These are phyloP conservation scores for Andrena trimmerana DNA, from an alignment of 2,888 invertebrate genomes.

Conservation along the genomic window DNA sequence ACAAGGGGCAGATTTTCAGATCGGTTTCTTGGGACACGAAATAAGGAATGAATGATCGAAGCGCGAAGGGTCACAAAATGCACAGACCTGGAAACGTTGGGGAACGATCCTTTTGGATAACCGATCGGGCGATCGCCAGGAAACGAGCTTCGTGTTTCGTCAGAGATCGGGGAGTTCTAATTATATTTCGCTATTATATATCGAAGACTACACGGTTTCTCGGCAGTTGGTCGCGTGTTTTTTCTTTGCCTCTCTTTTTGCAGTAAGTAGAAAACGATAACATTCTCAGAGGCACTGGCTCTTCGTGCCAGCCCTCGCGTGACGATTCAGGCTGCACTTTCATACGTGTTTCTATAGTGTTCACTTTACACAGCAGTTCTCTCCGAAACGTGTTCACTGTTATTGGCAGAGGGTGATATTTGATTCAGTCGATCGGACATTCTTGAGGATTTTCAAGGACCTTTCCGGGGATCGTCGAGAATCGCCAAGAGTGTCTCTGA, in stretches of 20 bases:
- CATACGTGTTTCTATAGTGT: neutral
- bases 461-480: constrained; percentile 39
- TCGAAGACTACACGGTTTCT: constrained; percentile 63
- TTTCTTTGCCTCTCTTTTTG: neutral
- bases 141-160: constrained; percentile 20
- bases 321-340: constrained; percentile 29
- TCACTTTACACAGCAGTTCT: too few species aligned
- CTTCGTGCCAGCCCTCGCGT: neutral
- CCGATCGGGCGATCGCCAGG: constrained; percentile 21
- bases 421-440: neutral
- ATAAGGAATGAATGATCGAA: neutral
- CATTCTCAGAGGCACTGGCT: constrained; percentile 14
- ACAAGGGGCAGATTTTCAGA: too few species aligned
- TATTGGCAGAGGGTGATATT: neutral
- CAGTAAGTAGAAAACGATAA: constrained; percentile 65
- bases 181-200: constrained; percentile 45
- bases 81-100: neutral
- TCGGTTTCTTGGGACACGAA: neutral
- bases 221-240: constrained; percentile 71
- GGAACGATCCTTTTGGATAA: neutral
- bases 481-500: constrained; percentile 33
- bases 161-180: constrained; percentile 40
- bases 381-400: constrained; percentile 4
- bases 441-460: constrained; percentile 53
- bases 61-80: neutral